phyloP scores from a whole-genome alignment of 2,113 vertebrate genomes.

The Lycaon pictus region DNA sequence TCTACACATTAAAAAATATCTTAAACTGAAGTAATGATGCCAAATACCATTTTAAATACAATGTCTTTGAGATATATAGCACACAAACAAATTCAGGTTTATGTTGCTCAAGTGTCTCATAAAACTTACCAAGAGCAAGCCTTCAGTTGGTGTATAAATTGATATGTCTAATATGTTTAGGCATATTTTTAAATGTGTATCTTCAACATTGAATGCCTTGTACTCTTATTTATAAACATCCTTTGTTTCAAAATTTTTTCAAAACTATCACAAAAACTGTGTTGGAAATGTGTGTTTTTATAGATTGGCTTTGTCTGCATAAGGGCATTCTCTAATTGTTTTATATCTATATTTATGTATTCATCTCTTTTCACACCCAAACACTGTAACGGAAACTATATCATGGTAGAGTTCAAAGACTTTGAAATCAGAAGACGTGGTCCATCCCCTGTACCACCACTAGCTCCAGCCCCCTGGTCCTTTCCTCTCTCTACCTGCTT shows the following conservation, averaged over 20 bases:
- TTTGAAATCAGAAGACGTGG: not conserved
- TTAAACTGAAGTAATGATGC: not conserved
- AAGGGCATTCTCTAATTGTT: not conserved
- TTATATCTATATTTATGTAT: not conserved
- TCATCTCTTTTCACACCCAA: not conserved
- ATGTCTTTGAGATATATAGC: not conserved
- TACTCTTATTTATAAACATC: not conserved
- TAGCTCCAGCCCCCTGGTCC: not conserved
- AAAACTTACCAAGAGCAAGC: not conserved
- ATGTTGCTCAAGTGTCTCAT: not conserved
- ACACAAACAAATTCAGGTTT: constrained; percentile 31
- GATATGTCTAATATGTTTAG: not conserved
- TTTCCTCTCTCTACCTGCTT: not conserved
- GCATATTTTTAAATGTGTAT: not conserved
- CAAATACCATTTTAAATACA: not conserved
- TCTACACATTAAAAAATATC: not conserved
- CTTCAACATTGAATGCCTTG: not conserved
- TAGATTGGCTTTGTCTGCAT: not conserved
- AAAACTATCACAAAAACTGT: not conserved
- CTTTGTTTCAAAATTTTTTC: not conserved
- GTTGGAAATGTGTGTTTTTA: not conserved
- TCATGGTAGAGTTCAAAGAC: not conserved
- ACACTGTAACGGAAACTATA: not conserved
- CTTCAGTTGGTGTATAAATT: not conserved
- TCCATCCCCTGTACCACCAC: no score